Evolutionary conservation across 2,797 vertebrate genomes (phyloP).

Genomic region (Crocidura indochinensis): DNA sequence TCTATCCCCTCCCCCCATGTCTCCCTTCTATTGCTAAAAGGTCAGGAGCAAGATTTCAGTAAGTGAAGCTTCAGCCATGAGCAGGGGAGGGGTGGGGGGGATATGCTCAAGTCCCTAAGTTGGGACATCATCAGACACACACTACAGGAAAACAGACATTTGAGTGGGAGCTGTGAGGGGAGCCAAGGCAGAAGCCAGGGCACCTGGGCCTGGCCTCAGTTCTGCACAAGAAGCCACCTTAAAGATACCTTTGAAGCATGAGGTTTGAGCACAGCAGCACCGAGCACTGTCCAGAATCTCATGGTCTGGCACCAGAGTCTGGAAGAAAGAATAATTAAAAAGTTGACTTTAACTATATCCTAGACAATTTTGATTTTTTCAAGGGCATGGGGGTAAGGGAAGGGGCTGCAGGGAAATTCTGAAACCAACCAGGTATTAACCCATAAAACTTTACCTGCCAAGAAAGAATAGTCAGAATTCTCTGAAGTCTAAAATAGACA

Average conservation of each 20-base stretch:
- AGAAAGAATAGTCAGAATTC: not conserved
- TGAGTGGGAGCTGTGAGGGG: accelerated
- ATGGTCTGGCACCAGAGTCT: not conserved
- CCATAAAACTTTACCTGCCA: not conserved
- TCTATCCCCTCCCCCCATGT: too few relatives aligned
- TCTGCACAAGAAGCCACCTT: not conserved
- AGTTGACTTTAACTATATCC: not conserved
- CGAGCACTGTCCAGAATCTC: not conserved
- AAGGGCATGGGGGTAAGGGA: not conserved
- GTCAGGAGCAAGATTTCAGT: too few relatives aligned
- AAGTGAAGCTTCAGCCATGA: too few relatives aligned
- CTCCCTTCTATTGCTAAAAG: too few relatives aligned
- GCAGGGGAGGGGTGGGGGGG: too few relatives aligned
- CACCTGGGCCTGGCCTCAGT: too few relatives aligned
- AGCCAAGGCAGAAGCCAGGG: accelerated
- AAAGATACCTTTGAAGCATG: constrained; percentile 2
- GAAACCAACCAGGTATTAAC: not conserved
- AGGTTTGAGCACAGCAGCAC: not conserved
- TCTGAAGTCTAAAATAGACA: not conserved
- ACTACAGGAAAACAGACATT: not conserved
- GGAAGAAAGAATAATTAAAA: not conserved
- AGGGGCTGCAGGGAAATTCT: not conserved
- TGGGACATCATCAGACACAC: too few relatives aligned
- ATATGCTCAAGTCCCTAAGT: too few relatives aligned
- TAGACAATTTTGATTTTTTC: not conserved